phyloP scores from a whole-genome alignment of 1,140 invertebrate genomes.

The Diprion similis region DNA sequence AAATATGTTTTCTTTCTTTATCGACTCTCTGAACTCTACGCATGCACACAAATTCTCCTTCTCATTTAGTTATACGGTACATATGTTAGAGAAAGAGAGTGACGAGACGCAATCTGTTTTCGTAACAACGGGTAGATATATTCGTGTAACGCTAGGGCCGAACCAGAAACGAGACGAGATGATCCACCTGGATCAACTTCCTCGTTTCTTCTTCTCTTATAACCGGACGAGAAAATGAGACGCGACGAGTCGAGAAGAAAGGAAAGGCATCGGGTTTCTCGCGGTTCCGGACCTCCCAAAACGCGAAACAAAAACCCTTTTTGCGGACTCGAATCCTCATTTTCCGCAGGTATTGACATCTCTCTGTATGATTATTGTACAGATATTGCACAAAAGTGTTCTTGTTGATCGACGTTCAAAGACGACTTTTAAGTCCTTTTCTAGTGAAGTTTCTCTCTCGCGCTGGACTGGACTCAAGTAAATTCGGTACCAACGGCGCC shows the following conservation, averaged over 20 bases:
- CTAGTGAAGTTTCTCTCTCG: no score
- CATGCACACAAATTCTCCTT: no score
- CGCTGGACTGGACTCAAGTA: no score
- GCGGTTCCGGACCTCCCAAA: background rate
- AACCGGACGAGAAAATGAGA: background rate
- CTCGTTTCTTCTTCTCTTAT: constrained; percentile 28
- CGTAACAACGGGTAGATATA: constrained; percentile 28
- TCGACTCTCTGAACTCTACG: no score
- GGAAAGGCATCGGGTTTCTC: constrained; percentile 9
- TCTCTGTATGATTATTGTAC: no score
- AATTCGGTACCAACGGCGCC: no score
- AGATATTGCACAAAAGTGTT: no score
- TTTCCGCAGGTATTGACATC: no score
- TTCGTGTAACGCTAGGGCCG: background rate
- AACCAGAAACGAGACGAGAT: constrained; percentile 35
- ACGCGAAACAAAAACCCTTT: background rate
- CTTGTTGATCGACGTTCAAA: no score
- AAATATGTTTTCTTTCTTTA: no score
- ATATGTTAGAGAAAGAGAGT: constrained; percentile 3
- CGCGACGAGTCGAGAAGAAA: background rate
- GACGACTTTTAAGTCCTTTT: no score
- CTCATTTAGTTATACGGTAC: no score
- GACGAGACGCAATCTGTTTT: constrained; percentile 45
- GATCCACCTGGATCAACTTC: constrained; percentile 59
- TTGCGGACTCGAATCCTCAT: background rate